Evolutionary conservation across 2,113 vertebrate species (phyloP).

Genomic region (Pollachius pollachius): DNA sequence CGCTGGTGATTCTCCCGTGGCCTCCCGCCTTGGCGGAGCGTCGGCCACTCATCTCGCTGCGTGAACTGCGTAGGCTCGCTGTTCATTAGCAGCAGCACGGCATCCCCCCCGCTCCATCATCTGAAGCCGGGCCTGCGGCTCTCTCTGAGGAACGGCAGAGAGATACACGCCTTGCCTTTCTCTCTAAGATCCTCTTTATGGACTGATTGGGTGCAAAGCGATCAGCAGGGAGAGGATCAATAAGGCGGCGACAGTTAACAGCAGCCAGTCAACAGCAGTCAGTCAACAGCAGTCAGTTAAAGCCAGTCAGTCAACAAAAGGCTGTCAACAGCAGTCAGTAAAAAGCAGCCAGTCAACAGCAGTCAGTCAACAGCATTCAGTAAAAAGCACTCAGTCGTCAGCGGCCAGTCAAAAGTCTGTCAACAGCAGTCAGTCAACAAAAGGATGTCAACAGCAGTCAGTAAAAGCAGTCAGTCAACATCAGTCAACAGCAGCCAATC

Average conservation of each 20-base stretch:
- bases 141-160: slow-evolving; percentile 26
- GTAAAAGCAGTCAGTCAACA: too few relatives aligned
- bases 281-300: too few relatives aligned
- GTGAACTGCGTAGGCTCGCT: slow-evolving; percentile 12
- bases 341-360: too few relatives aligned
- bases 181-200: slow-evolving; percentile 32
- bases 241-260: slow-evolving; percentile 16
- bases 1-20: background rate
- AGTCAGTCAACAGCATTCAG: too few relatives aligned
- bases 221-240: slow-evolving; percentile 38
- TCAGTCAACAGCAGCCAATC: too few relatives aligned
- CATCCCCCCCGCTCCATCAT: slow-evolving; percentile 12
- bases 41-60: background rate
- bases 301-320: too few relatives aligned
- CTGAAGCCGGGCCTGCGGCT: slow-evolving; percentile 28
- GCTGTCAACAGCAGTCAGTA: too few relatives aligned
- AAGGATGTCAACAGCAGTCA: too few relatives aligned
- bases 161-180: slow-evolving; percentile 23
- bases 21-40: background rate
- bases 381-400: too few relatives aligned
- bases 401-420: too few relatives aligned
- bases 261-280: slow-evolving; percentile 26
- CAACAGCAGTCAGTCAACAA: too few relatives aligned
- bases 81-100: slow-evolving; percentile 29
- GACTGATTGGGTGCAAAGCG: slow-evolving; percentile 35